Conservation (phyloP, 2,888 invertebrate genomes). For the Gymnocheta viridis region DNA sequence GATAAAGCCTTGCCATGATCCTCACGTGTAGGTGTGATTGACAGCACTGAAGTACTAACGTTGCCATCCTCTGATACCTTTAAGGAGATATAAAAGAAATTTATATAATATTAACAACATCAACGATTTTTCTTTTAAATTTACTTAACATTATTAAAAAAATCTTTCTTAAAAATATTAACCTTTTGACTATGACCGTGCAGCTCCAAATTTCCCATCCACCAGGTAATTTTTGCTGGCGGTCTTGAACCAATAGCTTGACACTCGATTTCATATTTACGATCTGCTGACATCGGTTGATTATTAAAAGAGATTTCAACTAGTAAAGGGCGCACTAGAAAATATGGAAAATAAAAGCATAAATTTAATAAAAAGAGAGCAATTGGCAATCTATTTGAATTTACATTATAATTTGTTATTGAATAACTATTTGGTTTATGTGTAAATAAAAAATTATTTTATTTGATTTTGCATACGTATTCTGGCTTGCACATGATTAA, state of each 20-base stretch:
- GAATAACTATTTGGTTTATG: not conserved
- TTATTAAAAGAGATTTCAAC: slow-evolving; percentile 91
- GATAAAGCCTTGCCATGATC: slow-evolving; percentile 91
- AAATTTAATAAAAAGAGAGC: not conserved
- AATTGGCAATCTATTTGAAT: not conserved
- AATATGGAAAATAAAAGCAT: slow-evolving; percentile 71
- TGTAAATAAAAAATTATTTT: not conserved
- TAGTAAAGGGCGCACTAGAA: slow-evolving; percentile 89
- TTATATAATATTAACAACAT: no score
- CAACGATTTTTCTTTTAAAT: no score
- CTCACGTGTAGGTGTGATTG: slow-evolving; percentile 88
- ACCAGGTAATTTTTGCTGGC: slow-evolving; percentile 93
- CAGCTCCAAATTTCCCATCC: slow-evolving; percentile 88
- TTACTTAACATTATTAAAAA: no score
- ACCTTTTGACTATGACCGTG: slow-evolving; percentile 82
- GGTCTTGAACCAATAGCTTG: slow-evolving; percentile 92
- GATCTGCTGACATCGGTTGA: slow-evolving; percentile 91
- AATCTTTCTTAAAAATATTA: slow-evolving; percentile 8
- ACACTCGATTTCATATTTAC: slow-evolving; percentile 91
- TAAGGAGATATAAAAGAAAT: slow-evolving; percentile 58
- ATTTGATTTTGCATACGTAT: no score
- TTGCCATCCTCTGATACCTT: slow-evolving; percentile 92
- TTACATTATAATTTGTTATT: not conserved
- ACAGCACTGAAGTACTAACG: slow-evolving; percentile 89
- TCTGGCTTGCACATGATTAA: not conserved